Percentiles rank a stretch among this genome's conserved stretches.
Conservation (phyloP, 2,797 vertebrate species). For the Spinibarbus caldwelli region DNA sequence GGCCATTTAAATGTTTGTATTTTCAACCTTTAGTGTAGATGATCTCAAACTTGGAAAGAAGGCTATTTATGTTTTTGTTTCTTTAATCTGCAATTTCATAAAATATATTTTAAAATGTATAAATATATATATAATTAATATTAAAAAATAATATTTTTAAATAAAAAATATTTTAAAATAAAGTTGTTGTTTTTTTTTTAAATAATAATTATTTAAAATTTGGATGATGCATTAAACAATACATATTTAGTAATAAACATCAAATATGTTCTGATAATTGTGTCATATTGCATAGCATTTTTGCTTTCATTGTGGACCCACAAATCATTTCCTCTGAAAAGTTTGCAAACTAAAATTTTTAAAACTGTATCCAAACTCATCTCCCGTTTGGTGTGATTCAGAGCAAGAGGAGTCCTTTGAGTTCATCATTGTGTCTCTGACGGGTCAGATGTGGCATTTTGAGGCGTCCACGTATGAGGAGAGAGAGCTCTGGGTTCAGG, state of each 20-base stretch:
- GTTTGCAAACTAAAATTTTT: background rate
- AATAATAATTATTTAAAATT: too few species aligned
- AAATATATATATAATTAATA: too few species aligned
- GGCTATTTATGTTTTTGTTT: background rate
- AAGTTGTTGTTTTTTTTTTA: too few species aligned
- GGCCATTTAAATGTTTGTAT: constrained; percentile 30
- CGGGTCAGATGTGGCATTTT: constrained; percentile 97
- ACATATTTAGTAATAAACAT: too few species aligned
- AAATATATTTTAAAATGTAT: too few species aligned
- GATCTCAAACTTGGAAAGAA: background rate
- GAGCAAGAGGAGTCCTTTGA: constrained; percentile 95
- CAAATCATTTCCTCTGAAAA: background rate
- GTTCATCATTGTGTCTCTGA: constrained; percentile 94
- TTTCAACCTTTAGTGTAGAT: background rate
- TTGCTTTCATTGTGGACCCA: background rate
- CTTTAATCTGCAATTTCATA: background rate
- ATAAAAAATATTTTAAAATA: too few species aligned
- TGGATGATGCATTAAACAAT: too few species aligned
- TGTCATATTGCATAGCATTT: background rate
- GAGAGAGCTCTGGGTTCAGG: constrained; percentile 95
- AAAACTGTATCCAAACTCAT: background rate
- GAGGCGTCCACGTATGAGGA: constrained; percentile 93
- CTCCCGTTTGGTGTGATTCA: constrained; percentile 62
- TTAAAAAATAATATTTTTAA: background rate
- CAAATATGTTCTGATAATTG: too few species aligned